A percentile compares a stretch with the other conserved stretches of the same genome.
These are phyloP conservation scores for Apis cerana DNA, from an alignment of 1,140 invertebrate species.

Conservation along the genomic window DNA sequence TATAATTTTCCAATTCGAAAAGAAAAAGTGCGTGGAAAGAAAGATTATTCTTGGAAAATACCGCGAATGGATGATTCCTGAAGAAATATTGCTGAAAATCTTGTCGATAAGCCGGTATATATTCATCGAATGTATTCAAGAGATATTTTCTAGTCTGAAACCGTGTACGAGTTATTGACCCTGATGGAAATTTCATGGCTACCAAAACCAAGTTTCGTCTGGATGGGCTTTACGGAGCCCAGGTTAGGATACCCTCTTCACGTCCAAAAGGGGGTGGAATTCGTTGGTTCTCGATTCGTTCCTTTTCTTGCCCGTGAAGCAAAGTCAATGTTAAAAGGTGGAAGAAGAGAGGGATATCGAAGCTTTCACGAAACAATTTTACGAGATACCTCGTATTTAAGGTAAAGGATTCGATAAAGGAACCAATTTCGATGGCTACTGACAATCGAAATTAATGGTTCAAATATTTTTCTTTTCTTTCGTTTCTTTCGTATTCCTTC, in stretches of 20 bases:
- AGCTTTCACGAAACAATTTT: slow-evolving; percentile 11
- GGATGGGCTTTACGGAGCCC: neutral
- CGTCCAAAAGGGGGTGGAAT: neutral
- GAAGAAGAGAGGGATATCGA: neutral
- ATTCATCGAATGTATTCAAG: neutral
- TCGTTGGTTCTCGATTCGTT: slow-evolving; percentile 23
- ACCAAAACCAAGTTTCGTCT: slow-evolving; percentile 22
- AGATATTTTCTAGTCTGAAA: neutral
- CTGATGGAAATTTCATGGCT: slow-evolving; percentile 47
- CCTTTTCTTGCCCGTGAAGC: slow-evolving; percentile 28
- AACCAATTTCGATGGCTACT: slow-evolving; percentile 36
- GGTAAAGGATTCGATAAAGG: slow-evolving; percentile 21
- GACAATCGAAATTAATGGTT: slow-evolving; percentile 45
- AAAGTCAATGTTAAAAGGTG: neutral
- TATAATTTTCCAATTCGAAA: no score
- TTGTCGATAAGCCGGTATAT: no score
- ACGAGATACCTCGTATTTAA: slow-evolving; percentile 41
- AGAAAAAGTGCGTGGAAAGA: neutral
- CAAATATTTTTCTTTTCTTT: slow-evolving; percentile 19
- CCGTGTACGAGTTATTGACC: neutral
- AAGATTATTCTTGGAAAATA: neutral
- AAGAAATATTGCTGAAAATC: neutral
- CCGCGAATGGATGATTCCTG: no score
- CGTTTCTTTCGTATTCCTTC: neutral
- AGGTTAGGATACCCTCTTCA: slow-evolving; percentile 12